Evolutionary conservation across 2,888 invertebrate genomes (phyloP).

Genomic region (Parochlus steinenii): DNA sequence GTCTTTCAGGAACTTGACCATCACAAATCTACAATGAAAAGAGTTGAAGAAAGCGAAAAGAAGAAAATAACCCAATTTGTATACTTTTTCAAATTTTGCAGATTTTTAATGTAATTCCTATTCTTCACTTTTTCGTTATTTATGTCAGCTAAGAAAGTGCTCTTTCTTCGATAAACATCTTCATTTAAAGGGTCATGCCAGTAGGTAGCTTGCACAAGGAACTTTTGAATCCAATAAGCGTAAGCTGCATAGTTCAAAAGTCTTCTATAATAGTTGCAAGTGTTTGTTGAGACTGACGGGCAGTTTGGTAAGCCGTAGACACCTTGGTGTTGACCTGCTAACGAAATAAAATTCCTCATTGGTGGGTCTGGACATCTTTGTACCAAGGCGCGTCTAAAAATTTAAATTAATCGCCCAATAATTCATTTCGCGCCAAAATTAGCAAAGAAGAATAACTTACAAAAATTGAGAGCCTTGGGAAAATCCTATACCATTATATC

Average conservation of each 20-base stretch:
- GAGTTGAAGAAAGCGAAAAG: not conserved
- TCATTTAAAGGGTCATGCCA: slow-evolving; percentile 96
- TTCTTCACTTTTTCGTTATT: slow-evolving; percentile 71
- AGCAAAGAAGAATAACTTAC: slow-evolving; percentile 36
- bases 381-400: slow-evolving; percentile 69
- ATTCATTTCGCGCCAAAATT: not conserved
- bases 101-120: slow-evolving; percentile 55
- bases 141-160: slow-evolving; percentile 84
- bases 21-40: slow-evolving; percentile 76
- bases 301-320: slow-evolving; percentile 87
- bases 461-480: slow-evolving; percentile 94
- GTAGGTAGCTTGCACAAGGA: slow-evolving; percentile 84
- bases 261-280: slow-evolving; percentile 68
- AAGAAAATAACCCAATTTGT: no score
- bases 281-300: slow-evolving; percentile 40
- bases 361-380: slow-evolving; percentile 78
- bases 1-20: slow-evolving; percentile 82
- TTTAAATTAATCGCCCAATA: slow-evolving; percentile 5
- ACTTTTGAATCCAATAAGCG: slow-evolving; percentile 50
- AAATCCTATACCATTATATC: slow-evolving; percentile 92
- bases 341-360: slow-evolving; percentile 70
- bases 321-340: slow-evolving; percentile 97
- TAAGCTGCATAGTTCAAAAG: slow-evolving; percentile 78
- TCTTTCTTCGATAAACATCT: slow-evolving; percentile 50
- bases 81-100: slow-evolving; percentile 48